phyloP scores from a whole-genome alignment of 2,797 vertebrate genomes.

The Chrysocyon brachyurus region DNA sequence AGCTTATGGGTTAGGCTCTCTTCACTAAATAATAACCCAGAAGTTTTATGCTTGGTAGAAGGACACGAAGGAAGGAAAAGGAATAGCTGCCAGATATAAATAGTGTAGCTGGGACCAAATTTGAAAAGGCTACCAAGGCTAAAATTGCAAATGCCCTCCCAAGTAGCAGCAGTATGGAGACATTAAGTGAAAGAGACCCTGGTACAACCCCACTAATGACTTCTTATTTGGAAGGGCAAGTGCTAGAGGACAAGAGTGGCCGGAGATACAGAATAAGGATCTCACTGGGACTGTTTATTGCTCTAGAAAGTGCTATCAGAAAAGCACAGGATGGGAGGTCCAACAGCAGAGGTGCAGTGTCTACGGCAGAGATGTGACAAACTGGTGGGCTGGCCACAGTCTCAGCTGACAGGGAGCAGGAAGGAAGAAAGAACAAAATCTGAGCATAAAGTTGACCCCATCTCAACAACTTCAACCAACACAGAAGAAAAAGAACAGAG shows the following conservation, averaged over 20 bases:
- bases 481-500: not conserved
- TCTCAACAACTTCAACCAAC: not conserved
- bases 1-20: slow-evolving; percentile 16
- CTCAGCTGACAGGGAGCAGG: not conserved
- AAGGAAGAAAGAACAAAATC: not conserved
- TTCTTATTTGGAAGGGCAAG: not conserved
- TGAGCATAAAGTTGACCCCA: not conserved
- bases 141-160: not conserved
- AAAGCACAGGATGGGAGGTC: not conserved
- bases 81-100: not conserved
- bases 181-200: not conserved
- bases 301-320: not conserved
- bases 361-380: not conserved
- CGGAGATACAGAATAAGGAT: not conserved
- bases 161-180: not conserved
- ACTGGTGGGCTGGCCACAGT: not conserved
- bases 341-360: not conserved
- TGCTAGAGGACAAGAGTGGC: not conserved
- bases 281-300: not conserved
- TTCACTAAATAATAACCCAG: slow-evolving; percentile 37
- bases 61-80: slow-evolving; percentile 48
- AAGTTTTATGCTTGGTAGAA: slow-evolving; percentile 50
- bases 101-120: not conserved
- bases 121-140: not conserved
- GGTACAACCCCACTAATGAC: not conserved